These are phyloP conservation scores for Ranitomeya variabilis DNA, from an alignment of 2,113 vertebrate genomes.

Conservation along the genomic window DNA sequence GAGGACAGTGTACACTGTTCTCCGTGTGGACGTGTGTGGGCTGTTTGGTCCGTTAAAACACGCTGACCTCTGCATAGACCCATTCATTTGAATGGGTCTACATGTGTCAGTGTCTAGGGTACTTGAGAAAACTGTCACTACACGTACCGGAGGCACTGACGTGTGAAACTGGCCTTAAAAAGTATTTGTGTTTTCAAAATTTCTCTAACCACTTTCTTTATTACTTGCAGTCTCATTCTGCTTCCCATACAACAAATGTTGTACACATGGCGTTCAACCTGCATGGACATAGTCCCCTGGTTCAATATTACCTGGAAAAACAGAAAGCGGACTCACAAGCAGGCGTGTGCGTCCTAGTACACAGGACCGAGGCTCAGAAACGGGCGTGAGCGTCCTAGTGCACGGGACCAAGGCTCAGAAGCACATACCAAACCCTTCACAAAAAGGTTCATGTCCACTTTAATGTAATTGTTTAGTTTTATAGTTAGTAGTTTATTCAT, in stretches of 20 bases:
- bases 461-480: background rate
- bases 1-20: too few species aligned
- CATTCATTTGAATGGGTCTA: too few species aligned
- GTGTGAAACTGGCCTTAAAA: background rate
- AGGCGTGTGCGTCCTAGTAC: conserved; percentile 59
- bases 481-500: too few species aligned
- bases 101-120: too few species aligned
- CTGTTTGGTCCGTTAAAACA: too few species aligned
- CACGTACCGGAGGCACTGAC: too few species aligned
- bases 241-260: conserved; percentile 55
- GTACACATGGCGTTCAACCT: conserved; percentile 61
- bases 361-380: conserved; percentile 56
- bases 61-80: too few species aligned
- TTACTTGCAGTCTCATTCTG: conserved; percentile 60
- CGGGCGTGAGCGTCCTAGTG: too few species aligned
- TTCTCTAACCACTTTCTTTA: background rate
- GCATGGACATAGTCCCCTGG: conserved; percentile 61
- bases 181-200: background rate
- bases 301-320: conserved; percentile 62
- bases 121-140: too few species aligned
- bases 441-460: background rate
- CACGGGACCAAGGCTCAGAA: conserved; percentile 14
- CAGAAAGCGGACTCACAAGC: conserved; percentile 10
- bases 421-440: conserved; percentile 58
- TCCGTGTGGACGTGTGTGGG: too few species aligned